Evolutionary conservation across 2,113 vertebrate genomes (phyloP), one percentile per base, ranked within the genome.

Genomic region (Trichomycterus rosablanca): DNA sequence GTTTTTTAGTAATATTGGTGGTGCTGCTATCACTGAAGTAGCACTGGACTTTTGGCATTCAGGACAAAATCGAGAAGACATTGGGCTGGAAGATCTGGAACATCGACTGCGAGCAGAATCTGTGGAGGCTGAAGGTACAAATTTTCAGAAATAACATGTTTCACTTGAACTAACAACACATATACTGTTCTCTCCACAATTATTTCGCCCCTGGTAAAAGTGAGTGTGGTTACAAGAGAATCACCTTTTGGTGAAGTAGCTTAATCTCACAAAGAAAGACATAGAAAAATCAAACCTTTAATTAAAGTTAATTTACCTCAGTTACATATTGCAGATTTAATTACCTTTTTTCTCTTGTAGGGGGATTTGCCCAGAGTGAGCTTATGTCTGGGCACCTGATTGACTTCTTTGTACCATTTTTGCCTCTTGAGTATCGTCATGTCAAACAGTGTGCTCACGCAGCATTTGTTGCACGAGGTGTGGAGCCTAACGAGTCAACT

Each of bases 351-450:
- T 14, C 44, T 39, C 12, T 18, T 49, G 4, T 65, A 89, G 86
- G 80, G 8, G 77, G 87, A 7, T 92, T 92, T 19, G 84, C 90
- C 20, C 86, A 77, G 63, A 96, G 89, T 62, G 75, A 79, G 48
- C 86, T 97, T 5, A 86, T 96, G 55, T 70, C 83, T 2, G 89
- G 91, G 22, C 87, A 91, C 61, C 82, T 97, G 24, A 87, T 98
- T 0, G 93, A 97, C 79, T 81, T 86, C 65, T 84, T 94, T 0
- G 88, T 97, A 59, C 95, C 96, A 0, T 99, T 99, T 81, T 83
- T 99, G 75, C 96, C 95, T 0, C 80, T 99, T 82, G 93, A 98
- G 65, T 90, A 87, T 53, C 84, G 74, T 1, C 96, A 99, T 0
- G 86, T 99, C 63, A 90, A 86, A 76, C 85, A 94, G 49, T 99